Conservation (phyloP, 2,888 invertebrate species). For the Platerodrilus igneus region DNA sequence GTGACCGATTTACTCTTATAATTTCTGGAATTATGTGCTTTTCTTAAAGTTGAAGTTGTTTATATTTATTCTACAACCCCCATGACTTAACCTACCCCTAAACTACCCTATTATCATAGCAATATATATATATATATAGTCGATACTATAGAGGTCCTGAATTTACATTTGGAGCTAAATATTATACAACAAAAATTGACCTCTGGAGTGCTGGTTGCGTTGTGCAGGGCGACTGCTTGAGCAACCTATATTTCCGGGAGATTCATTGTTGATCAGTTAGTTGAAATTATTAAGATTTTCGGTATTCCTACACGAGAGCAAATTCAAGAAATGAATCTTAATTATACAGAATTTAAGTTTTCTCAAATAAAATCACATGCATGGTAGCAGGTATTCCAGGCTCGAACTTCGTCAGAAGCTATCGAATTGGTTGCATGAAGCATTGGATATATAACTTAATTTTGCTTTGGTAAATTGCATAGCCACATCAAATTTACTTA, state of each 20-base stretch:
- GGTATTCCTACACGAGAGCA: conserved; percentile 99
- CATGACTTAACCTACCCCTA: too few species aligned
- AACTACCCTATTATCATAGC: too few species aligned
- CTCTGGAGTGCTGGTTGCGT: conserved; percentile 99
- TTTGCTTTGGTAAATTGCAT: too few species aligned
- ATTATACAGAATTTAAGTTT: conserved; percentile 99
- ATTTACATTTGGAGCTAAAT: conserved; percentile 95
- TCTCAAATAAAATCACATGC: conserved; percentile 99
- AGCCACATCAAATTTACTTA: too few species aligned
- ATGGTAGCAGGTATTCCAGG: conserved; percentile 99
- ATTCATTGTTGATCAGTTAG: conserved; percentile 97
- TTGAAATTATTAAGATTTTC: conserved; percentile 98
- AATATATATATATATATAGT: conserved; percentile 99
- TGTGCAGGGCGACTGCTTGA: conserved; percentile 94
- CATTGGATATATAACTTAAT: too few species aligned
- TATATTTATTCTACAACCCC: too few species aligned
- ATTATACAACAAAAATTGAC: conserved; percentile 57
- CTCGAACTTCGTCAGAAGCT: too few species aligned
- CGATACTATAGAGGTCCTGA: conserved; percentile 94
- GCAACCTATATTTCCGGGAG: conserved; percentile 98
- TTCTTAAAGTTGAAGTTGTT: too few species aligned
- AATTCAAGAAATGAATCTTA: conserved; percentile 99
- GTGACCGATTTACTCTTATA: too few species aligned
- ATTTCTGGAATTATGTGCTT: too few species aligned
- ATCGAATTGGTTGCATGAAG: too few species aligned